Evolutionary conservation across 37 sponge, comb jelly and placozoan species (phyloP).

Genomic region (Cliona cf. orientalis): DNA sequence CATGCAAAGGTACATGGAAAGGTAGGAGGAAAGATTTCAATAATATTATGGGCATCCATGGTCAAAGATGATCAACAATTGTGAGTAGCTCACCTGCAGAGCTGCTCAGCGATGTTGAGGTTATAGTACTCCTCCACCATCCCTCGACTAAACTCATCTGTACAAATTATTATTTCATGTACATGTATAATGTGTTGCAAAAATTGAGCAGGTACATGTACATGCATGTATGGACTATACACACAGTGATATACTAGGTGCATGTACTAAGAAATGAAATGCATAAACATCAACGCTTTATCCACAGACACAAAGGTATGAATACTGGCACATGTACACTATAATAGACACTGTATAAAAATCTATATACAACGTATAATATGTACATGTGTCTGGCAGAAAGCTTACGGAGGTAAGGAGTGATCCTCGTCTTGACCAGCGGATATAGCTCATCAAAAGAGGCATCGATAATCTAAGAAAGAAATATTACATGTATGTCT

Average conservation of each 20-base stretch:
- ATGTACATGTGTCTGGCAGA: not conserved
- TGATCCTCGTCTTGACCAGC: slow-evolving; percentile 30
- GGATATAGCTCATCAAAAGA: slow-evolving; percentile 70
- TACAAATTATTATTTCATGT: not conserved
- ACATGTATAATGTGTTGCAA: not conserved
- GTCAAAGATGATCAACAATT: not conserved
- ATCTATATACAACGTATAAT: not conserved
- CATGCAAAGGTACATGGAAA: not conserved
- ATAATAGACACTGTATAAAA: no score
- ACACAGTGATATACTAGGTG: no score
- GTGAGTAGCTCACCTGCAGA: slow-evolving; percentile 32
- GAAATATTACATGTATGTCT: no score
- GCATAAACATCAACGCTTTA: no score
- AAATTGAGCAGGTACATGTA: slow-evolving; percentile 11
- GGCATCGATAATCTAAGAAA: slow-evolving; percentile 56
- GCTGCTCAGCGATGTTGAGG: slow-evolving; percentile 70
- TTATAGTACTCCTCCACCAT: slow-evolving; percentile 59
- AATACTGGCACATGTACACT: no score
- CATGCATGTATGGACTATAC: no score
- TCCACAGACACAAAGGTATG: no score
- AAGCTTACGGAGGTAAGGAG: slow-evolving; percentile 44
- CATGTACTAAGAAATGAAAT: no score
- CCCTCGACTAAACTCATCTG: slow-evolving; percentile 27
- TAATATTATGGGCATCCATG: not conserved
- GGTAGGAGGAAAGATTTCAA: not conserved